Conservation (phyloP, 1,140 invertebrate species). For the Drosophila sproati region DNA sequence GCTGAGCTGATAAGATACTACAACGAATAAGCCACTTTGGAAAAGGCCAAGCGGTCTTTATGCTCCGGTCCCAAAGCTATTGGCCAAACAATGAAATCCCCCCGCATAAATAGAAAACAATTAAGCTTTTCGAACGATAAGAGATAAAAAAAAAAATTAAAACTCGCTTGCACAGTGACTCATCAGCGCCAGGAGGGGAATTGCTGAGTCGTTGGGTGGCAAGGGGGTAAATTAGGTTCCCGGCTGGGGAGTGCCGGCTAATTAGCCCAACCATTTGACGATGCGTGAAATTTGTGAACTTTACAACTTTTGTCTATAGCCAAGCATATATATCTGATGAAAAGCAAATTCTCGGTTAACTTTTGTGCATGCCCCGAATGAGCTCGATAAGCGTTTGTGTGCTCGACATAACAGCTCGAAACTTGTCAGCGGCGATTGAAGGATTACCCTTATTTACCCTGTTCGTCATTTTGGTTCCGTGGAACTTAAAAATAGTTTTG, state of each 20-base stretch:
- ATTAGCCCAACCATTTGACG: slow-evolving; percentile 45
- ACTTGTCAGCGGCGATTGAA: not conserved
- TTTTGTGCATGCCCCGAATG: not conserved
- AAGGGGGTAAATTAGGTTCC: slow-evolving; percentile 26
- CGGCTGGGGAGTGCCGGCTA: slow-evolving; percentile 8
- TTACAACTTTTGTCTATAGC: slow-evolving; percentile 59
- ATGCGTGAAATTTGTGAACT: slow-evolving; percentile 64
- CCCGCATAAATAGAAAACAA: slow-evolving; percentile 81
- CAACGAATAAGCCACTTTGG: slow-evolving; percentile 15
- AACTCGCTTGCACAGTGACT: slow-evolving; percentile 42
- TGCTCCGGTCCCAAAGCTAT: slow-evolving; percentile 48
- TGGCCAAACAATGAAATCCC: slow-evolving; percentile 68
- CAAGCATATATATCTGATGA: slow-evolving; percentile 57
- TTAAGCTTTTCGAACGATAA: slow-evolving; percentile 71
- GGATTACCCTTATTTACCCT: not conserved
- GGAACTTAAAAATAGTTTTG: too few relatives aligned
- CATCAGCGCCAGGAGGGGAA: slow-evolving; percentile 30
- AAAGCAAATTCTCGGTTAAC: slow-evolving; percentile 45
- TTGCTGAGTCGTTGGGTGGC: slow-evolving; percentile 1
- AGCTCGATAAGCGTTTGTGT: slow-evolving; percentile 19
- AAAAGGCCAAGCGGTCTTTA: slow-evolving; percentile 14
- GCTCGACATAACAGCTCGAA: not conserved
- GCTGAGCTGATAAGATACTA: slow-evolving; percentile 26
- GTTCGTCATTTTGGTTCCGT: too few relatives aligned
- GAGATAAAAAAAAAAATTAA: slow-evolving; percentile 58